Evolutionary conservation across 2,797 vertebrate species (phyloP), one percentile per base, ranked within the genome.

Genomic region (Cyclura pinguis): DNA sequence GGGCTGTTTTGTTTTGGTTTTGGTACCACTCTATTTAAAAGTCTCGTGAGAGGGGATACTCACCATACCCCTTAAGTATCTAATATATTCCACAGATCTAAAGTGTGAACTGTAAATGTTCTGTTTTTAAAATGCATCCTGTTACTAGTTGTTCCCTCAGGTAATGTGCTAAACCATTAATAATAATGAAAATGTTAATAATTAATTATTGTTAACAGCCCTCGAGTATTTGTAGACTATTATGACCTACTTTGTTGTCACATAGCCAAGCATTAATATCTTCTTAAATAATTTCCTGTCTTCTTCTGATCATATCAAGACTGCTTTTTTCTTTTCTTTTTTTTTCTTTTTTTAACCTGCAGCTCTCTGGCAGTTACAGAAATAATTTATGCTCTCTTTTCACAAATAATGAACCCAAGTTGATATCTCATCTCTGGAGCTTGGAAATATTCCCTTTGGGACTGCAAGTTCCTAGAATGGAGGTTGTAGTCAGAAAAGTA

Each of bases 111-210:
- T 69, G 85, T 18, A 88, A 90, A 90, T 67, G 1, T 80, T 83
- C 0, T 87, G 64, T 86, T 93, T 90, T 52, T 8, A 57, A 92
- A 81, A 93, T 84, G 62, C 55, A 87, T 89, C 80, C 81, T 92
- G 52, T 89, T 89, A 89, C 85, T 67, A 80, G 73, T 77, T 84
- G 76, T 92, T 92, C 9, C 38, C 29, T 4, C 74, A 62, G 67
- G n/a, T 84, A 77, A 9, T 59, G 47, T 57, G 78, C 0, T 1
- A 85, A 86, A 87, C 50, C 80, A 88, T 91, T 84, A 91, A 91
- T 91, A 91, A 91, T 91, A 84, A 91, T 84, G 86, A 91, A 91
- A 35, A 59, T 87, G 69, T 91, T 84, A 91, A 91, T 91, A 84
- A 88, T 91, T 91, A 87, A 91, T 72, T 84, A 9, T 77, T 84